phyloP scores from a whole-genome alignment of 2,113 vertebrate species.

The Myrmophylax atrothorax region DNA sequence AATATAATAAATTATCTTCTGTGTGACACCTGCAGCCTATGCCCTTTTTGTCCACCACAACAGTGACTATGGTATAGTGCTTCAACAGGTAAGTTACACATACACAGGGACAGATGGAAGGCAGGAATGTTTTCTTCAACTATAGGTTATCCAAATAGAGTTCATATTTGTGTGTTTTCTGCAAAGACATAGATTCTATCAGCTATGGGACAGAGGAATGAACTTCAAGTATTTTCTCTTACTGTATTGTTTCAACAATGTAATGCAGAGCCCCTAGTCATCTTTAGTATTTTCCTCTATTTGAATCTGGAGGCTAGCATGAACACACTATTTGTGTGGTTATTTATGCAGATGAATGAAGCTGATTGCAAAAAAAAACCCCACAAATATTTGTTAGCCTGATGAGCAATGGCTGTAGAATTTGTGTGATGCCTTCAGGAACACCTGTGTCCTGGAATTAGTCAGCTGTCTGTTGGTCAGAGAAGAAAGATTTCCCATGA shows the following conservation, averaged over 20 bases:
- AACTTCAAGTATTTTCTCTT: not conserved
- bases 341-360: not conserved
- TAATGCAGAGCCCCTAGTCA: not conserved
- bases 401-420: not conserved
- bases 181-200: not conserved
- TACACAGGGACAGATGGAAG: not conserved
- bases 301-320: not conserved
- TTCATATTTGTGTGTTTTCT: not conserved
- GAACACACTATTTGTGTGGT: not conserved
- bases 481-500: not conserved
- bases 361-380: not conserved
- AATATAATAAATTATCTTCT: too few species aligned
- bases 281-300: not conserved
- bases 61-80: not conserved
- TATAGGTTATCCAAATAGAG: not conserved
- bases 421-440: not conserved
- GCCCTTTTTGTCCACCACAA: too few species aligned
- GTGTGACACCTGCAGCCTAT: too few species aligned
- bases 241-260: not conserved
- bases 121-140: not conserved
- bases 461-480: not conserved
- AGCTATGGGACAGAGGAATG: not conserved
- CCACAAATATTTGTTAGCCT: not conserved
- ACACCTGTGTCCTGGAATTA: not conserved
- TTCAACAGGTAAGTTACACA: not conserved